Percentiles rank a stretch among this genome's conserved stretches.
Evolutionary conservation across 2,113 vertebrate genomes (phyloP).

Genomic region (Embiotoca jacksoni): DNA sequence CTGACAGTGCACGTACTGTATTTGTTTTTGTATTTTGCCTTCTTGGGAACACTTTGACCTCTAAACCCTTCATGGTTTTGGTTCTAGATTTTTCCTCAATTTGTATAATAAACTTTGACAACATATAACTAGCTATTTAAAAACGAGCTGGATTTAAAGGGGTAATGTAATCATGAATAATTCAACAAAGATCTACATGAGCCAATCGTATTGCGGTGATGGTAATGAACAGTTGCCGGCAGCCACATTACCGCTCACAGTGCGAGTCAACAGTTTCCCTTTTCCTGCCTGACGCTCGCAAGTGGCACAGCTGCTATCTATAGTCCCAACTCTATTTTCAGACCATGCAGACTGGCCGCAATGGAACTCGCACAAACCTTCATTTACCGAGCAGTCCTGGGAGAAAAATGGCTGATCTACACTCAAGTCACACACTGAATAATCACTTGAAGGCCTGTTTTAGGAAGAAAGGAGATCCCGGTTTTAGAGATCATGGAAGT

Average conservation of each 20-base stretch:
- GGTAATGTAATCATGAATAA: conserved; percentile 50
- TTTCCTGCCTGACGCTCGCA: conserved; percentile 62
- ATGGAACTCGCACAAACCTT: conserved; percentile 67
- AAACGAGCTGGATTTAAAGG: conserved; percentile 9
- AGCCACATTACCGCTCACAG: conserved; percentile 41
- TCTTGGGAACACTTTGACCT: conserved; percentile 47
- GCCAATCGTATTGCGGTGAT: conserved; percentile 43
- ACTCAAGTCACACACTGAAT: conserved; percentile 33
- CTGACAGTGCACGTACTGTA: not conserved
- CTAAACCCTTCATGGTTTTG: conserved; percentile 25
- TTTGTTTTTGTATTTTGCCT: conserved; percentile 32
- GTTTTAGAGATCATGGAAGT: conserved; percentile 74
- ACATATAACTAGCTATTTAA: not conserved
- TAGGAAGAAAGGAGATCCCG: conserved; percentile 19
- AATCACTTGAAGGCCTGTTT: conserved; percentile 43
- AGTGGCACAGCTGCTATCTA: conserved; percentile 79
- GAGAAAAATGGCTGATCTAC: conserved; percentile 54
- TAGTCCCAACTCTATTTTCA: conserved; percentile 83
- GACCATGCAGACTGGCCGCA: conserved; percentile 64
- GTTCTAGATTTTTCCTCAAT: not conserved
- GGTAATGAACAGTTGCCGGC: conserved; percentile 60
- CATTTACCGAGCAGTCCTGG: conserved; percentile 60
- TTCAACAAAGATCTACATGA: conserved; percentile 23
- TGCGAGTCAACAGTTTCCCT: conserved; percentile 69
- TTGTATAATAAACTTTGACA: conserved; percentile 1